These are phyloP conservation scores for Apamea monoglypha DNA, from an alignment of 2,888 invertebrate species.

Conservation along the genomic window DNA sequence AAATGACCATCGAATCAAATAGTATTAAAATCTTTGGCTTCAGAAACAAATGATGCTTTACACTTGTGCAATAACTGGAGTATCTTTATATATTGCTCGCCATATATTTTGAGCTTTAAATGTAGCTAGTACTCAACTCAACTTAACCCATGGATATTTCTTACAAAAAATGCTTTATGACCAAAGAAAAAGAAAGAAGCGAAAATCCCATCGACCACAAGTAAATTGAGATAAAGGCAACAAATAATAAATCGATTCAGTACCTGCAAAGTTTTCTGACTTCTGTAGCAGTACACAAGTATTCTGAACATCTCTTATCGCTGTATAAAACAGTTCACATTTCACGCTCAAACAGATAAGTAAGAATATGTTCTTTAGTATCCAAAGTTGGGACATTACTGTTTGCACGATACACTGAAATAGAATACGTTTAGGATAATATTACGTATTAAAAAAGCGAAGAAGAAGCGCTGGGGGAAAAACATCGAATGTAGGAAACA, in stretches of 20 bases:
- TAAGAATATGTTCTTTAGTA: conserved; percentile 31
- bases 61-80: background rate
- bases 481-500: no score
- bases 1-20: background rate
- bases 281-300: no score
- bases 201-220: background rate
- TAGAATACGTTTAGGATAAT: background rate
- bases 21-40: background rate
- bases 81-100: background rate
- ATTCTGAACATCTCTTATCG: no score
- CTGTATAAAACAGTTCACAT: conserved; percentile 10
- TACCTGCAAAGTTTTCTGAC: no score
- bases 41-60: background rate
- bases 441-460: no score
- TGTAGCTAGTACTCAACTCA: background rate
- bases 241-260: no score
- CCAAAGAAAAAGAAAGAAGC: background rate
- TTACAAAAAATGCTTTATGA: background rate
- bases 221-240: no score
- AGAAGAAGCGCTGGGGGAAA: no score
- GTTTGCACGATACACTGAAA: background rate
- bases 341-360: conserved; percentile 21
- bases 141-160: background rate
- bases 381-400: conserved; percentile 14
- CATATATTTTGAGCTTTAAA: background rate